Evolutionary conservation across 2,888 invertebrate genomes (phyloP), one percentile per base, ranked within the genome.

Genomic region (Caenorhabditis plicata): DNA sequence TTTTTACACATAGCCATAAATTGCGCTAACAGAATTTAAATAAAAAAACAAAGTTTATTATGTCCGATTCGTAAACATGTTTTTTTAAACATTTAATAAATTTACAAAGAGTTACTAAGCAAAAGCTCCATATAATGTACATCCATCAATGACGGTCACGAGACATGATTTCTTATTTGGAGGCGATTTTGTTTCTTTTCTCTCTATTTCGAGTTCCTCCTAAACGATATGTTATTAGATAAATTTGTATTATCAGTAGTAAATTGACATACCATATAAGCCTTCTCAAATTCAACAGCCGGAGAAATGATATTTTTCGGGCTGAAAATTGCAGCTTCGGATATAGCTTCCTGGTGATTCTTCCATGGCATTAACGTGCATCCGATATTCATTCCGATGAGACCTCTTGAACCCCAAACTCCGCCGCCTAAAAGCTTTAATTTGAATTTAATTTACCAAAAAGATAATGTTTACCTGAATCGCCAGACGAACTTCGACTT

Each of bases 401-500:
- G 65, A 4, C 65, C 57, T 19, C 44, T 4, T 13, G 63, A 1
- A 23, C 64, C 57, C 64, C 64, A 64, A 20, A 45, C 27, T 15
- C 57, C 64, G 29, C 36, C 64, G 44, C 64, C 64, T 64, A 66
- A 57, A 66, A 58, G 44, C 60, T 55, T 61, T 41, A 52, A 8
- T 29, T 55, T 55, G 39, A 56, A 48, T 58, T 65, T 41, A 49
- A 64, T 60, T 58, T 44, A 66, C 38, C 44, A 57, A 44, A 49
- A 66, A 44, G 19, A 58, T 44, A 45, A 60, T 51, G 17, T 43
- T 64, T 64, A 64, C 64, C 64, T 56, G 64, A 66, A 46, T 65
- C 64, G 2, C 57, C 57, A 17, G 42, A 29, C 19, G 52, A 53
- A 53, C 64, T 64, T 48, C 2, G 39, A 44, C 63, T 23, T 17